Evolutionary conservation across 2,888 invertebrate genomes (phyloP).

Genomic region (Mesochorus sp.): DNA sequence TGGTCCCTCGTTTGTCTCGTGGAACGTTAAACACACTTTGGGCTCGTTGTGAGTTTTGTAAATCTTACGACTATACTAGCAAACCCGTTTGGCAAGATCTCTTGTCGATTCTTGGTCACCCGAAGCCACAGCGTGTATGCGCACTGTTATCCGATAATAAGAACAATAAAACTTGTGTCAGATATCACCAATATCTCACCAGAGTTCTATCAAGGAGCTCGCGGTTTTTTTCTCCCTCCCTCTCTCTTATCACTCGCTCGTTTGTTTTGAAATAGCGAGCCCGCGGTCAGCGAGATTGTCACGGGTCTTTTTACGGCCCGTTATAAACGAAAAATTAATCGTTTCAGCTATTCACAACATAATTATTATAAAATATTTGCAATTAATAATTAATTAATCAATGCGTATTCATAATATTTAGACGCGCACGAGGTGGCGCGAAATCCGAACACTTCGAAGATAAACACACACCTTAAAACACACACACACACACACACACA

Average conservation of each 20-base stretch:
- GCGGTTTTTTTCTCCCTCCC: neutral
- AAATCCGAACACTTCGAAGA: neutral
- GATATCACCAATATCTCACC: conserved; percentile 24
- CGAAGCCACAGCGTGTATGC: neutral
- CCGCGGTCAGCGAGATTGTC: conserved; percentile 28
- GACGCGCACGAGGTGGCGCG: too few relatives aligned
- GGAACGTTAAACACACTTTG: too few relatives aligned
- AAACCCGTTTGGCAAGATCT: conserved; percentile 30
- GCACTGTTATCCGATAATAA: conserved; percentile 2
- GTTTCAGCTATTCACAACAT: too few relatives aligned
- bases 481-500: neutral
- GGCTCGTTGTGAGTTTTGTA: conserved; percentile 18
- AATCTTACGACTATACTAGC: too few relatives aligned
- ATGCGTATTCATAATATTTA: too few relatives aligned
- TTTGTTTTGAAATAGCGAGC: conserved; percentile 55
- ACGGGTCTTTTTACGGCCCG: conserved; percentile 9
- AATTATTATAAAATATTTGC: too few relatives aligned
- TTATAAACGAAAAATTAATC: too few relatives aligned
- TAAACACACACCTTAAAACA: neutral
- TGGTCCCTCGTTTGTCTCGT: too few relatives aligned
- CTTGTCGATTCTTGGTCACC: conserved; percentile 10
- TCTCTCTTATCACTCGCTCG: neutral
- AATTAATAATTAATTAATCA: too few relatives aligned
- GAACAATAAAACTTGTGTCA: neutral
- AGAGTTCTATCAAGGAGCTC: conserved; percentile 14